These are phyloP conservation scores for Ophraella communa DNA, from an alignment of 2,888 invertebrate genomes.

Conservation along the genomic window DNA sequence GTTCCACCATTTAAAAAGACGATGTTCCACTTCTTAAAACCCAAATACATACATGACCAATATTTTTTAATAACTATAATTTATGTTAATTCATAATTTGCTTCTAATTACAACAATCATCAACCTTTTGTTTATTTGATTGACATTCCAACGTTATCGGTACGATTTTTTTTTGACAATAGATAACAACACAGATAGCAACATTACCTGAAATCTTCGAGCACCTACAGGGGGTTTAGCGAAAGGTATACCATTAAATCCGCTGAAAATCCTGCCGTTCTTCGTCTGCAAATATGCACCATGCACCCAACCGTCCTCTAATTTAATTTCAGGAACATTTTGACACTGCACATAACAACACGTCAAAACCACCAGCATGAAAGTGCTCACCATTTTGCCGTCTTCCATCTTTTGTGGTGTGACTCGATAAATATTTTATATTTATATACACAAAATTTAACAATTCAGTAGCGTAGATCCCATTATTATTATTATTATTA, in stretches of 20 bases:
- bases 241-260: conserved; percentile 60
- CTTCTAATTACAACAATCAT: no score
- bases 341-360: conserved; percentile 5
- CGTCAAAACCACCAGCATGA: neutral
- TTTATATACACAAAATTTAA: no score
- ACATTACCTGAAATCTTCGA: conserved; percentile 57
- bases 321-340: conserved; percentile 46
- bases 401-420: neutral
- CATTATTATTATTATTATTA: neutral
- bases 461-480: neutral
- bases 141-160: no score
- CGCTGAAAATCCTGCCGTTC: conserved; percentile 58
- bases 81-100: no score
- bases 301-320: conserved; percentile 56
- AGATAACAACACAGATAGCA: no score
- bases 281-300: conserved; percentile 56
- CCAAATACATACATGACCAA: no score
- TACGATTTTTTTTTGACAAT: no score
- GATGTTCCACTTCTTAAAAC: no score
- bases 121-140: no score
- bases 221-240: conserved; percentile 56
- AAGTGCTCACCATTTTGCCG: conserved; percentile 7
- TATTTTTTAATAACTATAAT: no score
- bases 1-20: no score
- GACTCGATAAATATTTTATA: neutral